Evolutionary conservation across 2,113 vertebrate genomes (phyloP).

Genomic region (Peromyscus maniculatus): DNA sequence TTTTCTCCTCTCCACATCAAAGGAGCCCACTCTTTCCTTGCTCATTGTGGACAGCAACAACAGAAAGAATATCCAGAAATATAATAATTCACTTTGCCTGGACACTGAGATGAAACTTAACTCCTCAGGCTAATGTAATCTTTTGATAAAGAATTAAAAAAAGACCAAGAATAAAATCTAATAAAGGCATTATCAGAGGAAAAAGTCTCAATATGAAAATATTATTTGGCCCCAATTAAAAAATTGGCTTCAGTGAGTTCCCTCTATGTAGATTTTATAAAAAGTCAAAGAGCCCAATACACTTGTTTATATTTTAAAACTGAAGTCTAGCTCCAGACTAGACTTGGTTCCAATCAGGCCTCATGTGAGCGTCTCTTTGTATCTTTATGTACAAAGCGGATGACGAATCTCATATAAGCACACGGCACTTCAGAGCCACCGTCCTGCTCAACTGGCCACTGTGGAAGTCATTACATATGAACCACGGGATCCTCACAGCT

Average conservation of each 20-base stretch:
- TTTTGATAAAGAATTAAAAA: constrained; percentile 70
- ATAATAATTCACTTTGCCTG: constrained; percentile 86
- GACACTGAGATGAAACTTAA: constrained; percentile 82
- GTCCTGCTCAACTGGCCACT: not conserved
- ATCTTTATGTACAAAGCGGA: not conserved
- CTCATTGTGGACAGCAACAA: constrained; percentile 83
- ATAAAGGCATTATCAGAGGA: constrained; percentile 66
- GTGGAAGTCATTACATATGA: not conserved
- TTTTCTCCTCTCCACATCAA: constrained; percentile 87
- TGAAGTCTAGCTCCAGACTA: constrained; percentile 47
- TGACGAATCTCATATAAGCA: not conserved
- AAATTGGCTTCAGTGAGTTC: not conserved
- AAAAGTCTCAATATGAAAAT: constrained; percentile 55
- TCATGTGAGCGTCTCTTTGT: not conserved
- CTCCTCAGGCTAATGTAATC: constrained; percentile 72
- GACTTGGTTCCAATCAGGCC: constrained; percentile 20
- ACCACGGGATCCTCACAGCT: not conserved
- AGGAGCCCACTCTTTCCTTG: constrained; percentile 83
- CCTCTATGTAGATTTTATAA: constrained; percentile 29
- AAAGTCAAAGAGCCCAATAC: constrained; percentile 58
- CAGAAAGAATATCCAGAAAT: constrained; percentile 88
- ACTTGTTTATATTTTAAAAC: constrained; percentile 46
- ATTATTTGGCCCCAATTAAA: not conserved
- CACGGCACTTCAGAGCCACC: not conserved
- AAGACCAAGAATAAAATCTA: constrained; percentile 61